Percentiles rank a stretch among this genome's conserved stretches.
Conservation (phyloP, 1,140 invertebrate species). For the Dendrolimus punctatus region DNA sequence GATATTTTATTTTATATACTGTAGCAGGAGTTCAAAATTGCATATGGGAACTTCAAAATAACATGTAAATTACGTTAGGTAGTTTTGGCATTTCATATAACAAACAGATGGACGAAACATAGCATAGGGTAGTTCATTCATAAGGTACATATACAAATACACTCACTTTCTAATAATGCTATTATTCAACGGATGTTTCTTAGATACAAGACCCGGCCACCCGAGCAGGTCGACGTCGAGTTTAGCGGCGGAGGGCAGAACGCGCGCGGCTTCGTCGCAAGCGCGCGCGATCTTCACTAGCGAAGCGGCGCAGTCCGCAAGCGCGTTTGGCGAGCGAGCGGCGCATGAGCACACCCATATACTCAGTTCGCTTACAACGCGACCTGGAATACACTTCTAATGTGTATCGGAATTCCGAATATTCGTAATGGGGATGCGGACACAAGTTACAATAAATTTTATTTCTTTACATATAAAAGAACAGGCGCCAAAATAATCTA, state of each 20-base stretch:
- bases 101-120: too few relatives aligned
- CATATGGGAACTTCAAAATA: too few relatives aligned
- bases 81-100: too few relatives aligned
- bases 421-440: too few relatives aligned
- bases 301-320: constrained; percentile 32
- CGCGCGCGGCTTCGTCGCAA: constrained; percentile 64
- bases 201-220: constrained; percentile 88
- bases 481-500: too few relatives aligned
- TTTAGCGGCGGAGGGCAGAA: constrained; percentile 52
- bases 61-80: too few relatives aligned
- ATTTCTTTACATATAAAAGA: too few relatives aligned
- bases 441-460: too few relatives aligned
- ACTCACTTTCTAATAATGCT: constrained; percentile 48
- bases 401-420: too few relatives aligned
- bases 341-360: constrained; percentile 52
- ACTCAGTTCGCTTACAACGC: constrained; percentile 48
- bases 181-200: constrained; percentile 42
- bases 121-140: too few relatives aligned
- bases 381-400: constrained; percentile 23
- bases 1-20: too few relatives aligned
- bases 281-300: constrained; percentile 65
- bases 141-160: neutral
- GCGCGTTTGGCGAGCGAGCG: constrained; percentile 40
- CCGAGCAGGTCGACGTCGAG: constrained; percentile 87
- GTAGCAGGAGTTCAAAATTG: too few relatives aligned